Evolutionary conservation across 1,140 invertebrate genomes (phyloP), one percentile per base, ranked within the genome.

Genomic region (Neuroterus valhalla): DNA sequence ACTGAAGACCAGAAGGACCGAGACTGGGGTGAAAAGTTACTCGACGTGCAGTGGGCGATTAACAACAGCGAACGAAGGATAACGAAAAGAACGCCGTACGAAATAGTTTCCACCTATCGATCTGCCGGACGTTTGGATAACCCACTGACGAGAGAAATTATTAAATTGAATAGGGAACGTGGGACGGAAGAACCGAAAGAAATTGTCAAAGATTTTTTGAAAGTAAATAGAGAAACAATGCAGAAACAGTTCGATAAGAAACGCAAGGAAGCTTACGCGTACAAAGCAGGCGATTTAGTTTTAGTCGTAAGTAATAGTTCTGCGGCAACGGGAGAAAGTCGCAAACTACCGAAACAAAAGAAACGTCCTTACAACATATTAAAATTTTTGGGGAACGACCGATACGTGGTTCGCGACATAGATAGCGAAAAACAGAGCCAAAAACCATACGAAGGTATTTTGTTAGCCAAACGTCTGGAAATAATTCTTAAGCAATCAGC

Each of bases 341-440:
- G 42, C 4, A 43, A 43, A 43, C 11, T 43, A 43, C 5, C 4
- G 11, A 6, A 11, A 6, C 5, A 4, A 4, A 43, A 43, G 42
- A 43, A 43, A 44, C 78, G 80, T 0, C 82, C 81, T 10, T 86
- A 82, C 68, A 42, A 68, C 17, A 67, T 85, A 17, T 48, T 62
- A 17, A 77, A 78, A 17, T 52, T 44, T 26, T 50, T 81, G 11
- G 66, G 23, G 4, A 78, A 83, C 62, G 82, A 85, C 72, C 45
- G 79, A 50, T 84, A 84, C 68, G 1, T 77, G 8, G 48, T 85
- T 0, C 66, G 55, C 15, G 82, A 83, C 71, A 74, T 81, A 43
- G 78, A 76, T 71, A 74, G 77, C 2, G 78, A 78, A 43, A 77
- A 81, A 69, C 48, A 77, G 21, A 75, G 77, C 66, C 79, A 78